These are phyloP conservation scores for Ondatra zibethicus DNA, from an alignment of 2,113 vertebrate species.

Conservation along the genomic window DNA sequence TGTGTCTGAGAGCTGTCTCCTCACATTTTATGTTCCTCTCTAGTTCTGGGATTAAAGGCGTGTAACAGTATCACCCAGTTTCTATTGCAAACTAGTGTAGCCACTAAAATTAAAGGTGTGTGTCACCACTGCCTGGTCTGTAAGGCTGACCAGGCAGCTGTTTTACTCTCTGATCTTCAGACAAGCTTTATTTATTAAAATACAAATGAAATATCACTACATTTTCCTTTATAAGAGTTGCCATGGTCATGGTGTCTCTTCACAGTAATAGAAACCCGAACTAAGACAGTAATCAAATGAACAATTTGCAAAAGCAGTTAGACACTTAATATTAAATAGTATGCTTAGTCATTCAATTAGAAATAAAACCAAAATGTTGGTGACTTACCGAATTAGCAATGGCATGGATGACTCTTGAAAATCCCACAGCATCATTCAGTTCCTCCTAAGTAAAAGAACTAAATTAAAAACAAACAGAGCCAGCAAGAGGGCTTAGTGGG, in stretches of 20 bases:
- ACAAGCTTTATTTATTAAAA: no score
- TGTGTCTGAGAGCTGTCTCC: no score
- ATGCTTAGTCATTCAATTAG: neutral
- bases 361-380: conserved; percentile 12
- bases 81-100: no score
- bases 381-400: conserved; percentile 97
- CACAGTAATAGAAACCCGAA: neutral
- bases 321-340: neutral
- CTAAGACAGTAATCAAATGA: neutral
- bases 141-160: no score
- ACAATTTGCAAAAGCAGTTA: neutral
- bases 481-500: neutral
- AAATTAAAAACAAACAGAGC: neutral
- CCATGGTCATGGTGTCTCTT: neutral
- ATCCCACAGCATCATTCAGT: conserved; percentile 96
- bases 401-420: conserved; percentile 96
- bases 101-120: no score
- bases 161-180: no score
- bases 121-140: no score
- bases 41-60: no score
- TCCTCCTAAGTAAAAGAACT: conserved; percentile 90
- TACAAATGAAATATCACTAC: no score
- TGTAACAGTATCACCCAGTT: no score
- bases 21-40: no score
- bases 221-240: neutral